Evolutionary conservation across 2,797 vertebrate species (phyloP).

Genomic region (Megaceryle alcyon): DNA sequence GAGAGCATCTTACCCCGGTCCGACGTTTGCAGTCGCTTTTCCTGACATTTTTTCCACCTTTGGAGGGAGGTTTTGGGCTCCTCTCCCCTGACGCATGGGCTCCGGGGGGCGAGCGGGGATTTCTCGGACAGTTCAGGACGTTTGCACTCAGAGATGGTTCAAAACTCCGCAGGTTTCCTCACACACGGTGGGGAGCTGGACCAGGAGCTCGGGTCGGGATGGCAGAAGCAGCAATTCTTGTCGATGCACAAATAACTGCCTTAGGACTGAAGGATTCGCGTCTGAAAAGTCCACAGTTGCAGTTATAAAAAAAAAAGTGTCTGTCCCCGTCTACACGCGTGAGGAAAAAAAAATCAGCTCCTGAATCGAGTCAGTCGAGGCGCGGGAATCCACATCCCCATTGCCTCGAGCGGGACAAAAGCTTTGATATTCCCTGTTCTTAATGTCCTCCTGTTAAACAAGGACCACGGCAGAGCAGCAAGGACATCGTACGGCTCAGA

Average conservation of each 20-base stretch:
- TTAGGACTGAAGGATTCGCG: background rate
- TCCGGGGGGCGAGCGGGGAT: background rate
- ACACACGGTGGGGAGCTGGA: background rate
- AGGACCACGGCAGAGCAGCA: background rate
- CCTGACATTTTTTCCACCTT: background rate
- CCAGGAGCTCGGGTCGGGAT: background rate
- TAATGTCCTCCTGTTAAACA: rapidly evolving
- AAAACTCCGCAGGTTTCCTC: background rate
- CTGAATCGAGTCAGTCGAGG: background rate
- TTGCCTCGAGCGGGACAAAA: background rate
- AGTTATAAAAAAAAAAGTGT: too few species aligned
- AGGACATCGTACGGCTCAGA: background rate
- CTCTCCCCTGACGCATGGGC: too few species aligned
- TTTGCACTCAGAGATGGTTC: background rate
- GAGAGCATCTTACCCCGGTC: background rate
- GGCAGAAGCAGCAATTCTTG: background rate
- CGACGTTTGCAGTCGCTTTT: background rate
- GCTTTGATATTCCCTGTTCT: background rate
- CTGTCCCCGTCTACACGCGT: rapidly evolving
- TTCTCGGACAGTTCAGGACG: background rate
- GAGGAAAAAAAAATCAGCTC: background rate
- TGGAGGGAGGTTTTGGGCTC: background rate
- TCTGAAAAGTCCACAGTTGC: rapidly evolving
- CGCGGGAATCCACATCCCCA: background rate
- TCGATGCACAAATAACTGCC: too few species aligned